Conservation (phyloP, 2,888 invertebrate species). For the Stramonita haemastoma region DNA sequence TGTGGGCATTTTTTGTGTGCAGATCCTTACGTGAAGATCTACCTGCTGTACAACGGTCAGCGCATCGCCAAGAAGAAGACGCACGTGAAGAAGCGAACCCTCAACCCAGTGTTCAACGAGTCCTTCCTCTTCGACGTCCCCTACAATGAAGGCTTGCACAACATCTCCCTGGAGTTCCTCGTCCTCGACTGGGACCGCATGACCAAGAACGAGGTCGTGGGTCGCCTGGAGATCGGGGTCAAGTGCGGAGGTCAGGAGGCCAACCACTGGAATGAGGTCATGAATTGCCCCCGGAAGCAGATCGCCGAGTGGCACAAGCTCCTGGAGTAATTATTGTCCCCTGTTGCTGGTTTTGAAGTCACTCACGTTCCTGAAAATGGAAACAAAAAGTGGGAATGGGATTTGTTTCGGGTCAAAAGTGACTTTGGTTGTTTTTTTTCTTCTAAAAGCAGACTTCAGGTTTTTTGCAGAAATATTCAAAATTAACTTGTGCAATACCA, state of each 20-base stretch:
- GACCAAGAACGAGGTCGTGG: slow-evolving; percentile 99
- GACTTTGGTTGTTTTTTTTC: too few species aligned
- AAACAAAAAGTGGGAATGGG: too few species aligned
- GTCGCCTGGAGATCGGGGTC: slow-evolving; percentile 91
- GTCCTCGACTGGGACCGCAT: slow-evolving; percentile 98
- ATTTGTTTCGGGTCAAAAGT: not conserved
- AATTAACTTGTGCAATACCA: too few species aligned
- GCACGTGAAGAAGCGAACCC: slow-evolving; percentile 97
- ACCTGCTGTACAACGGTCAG: slow-evolving; percentile 97
- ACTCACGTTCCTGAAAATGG: too few species aligned
- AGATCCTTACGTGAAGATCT: slow-evolving; percentile 98
- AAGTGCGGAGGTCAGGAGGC: slow-evolving; percentile 78
- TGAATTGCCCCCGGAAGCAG: slow-evolving; percentile 96
- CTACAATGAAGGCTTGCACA: slow-evolving; percentile 85
- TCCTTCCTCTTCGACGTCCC: slow-evolving; percentile 98
- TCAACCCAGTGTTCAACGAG: slow-evolving; percentile 99
- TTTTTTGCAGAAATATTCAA: too few species aligned
- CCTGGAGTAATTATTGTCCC: slow-evolving; percentile 75
- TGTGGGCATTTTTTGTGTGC: slow-evolving; percentile 53
- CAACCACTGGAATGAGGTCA: slow-evolving; percentile 99
- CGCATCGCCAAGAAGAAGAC: slow-evolving; percentile 99
- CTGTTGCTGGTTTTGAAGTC: not conserved
- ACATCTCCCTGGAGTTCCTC: slow-evolving; percentile 91
- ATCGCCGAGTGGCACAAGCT: slow-evolving; percentile 99
- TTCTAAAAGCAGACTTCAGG: too few species aligned